Evolutionary conservation across 2,797 vertebrate species (phyloP).

Genomic region (Ctenopoma multispine): DNA sequence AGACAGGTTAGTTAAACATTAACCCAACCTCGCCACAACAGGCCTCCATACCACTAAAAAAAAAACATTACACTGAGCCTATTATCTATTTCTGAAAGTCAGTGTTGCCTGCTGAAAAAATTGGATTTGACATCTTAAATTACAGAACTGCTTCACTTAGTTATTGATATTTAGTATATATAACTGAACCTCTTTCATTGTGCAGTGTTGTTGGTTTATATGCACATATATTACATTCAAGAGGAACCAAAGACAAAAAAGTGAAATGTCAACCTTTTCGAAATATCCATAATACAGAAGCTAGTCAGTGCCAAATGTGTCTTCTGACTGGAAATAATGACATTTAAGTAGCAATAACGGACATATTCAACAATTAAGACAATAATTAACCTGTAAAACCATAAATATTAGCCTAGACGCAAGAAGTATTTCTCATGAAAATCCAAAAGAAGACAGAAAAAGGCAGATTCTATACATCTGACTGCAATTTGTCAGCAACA

Average conservation of each 20-base stretch:
- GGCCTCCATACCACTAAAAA: slow-evolving; percentile 17
- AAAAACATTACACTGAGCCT: background rate
- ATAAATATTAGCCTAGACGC: too few species aligned
- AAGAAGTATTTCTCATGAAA: too few species aligned
- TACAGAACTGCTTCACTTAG: too few species aligned
- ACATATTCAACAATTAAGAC: too few species aligned
- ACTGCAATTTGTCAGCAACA: slow-evolving; percentile 8
- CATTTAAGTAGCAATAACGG: too few species aligned
- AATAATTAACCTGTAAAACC: too few species aligned
- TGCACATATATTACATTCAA: background rate
- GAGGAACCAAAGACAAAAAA: background rate
- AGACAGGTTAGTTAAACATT: slow-evolving; percentile 55
- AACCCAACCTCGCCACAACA: slow-evolving; percentile 21
- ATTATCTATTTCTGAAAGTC: background rate
- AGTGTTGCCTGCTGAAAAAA: too few species aligned
- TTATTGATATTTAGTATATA: background rate
- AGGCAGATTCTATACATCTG: too few species aligned
- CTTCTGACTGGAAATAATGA: slow-evolving; percentile 16
- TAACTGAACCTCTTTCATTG: too few species aligned
- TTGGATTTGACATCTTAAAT: background rate
- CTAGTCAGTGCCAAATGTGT: background rate
- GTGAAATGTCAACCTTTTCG: slow-evolving; percentile 19
- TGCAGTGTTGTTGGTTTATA: too few species aligned
- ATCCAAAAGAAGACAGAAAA: too few species aligned
- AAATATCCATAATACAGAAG: slow-evolving; percentile 14